Evolutionary conservation across 2,888 invertebrate species (phyloP), one percentile per base, ranked within the genome.

Genomic region (Brachynemurus nebulosus): DNA sequence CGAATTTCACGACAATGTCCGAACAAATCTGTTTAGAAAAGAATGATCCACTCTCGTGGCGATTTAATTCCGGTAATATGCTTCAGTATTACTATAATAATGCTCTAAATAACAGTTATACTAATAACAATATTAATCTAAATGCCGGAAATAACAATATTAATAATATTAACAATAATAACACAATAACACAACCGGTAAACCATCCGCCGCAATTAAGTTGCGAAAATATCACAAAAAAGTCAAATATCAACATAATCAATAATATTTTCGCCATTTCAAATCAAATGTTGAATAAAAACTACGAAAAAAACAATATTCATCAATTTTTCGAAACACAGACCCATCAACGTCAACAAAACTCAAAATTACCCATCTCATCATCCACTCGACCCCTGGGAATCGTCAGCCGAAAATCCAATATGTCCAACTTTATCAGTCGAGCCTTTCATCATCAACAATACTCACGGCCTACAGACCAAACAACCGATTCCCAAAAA

Each of bases 301-400:
- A 46, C 7, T 40, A 47, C 16, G 51, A 53, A n/a, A 54, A 48
- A 27, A 48, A 48, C 36, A 45, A 49, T 38, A 36, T 44, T 12
- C 38, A 37, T 9, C 23, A 44, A 27, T 44, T 27, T 38, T 37
- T 44, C 18, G 37, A 38, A 17, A 44, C 47, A 7, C 30, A n/a
- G n/a, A n/a, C n/a, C n/a, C n/a, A n/a, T n/a, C n/a, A n/a, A n/a
- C n/a, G n/a, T n/a, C n/a, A n/a, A n/a, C n/a, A 25, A 14, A 46
- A 47, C 11, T 45, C 46, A n/a, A 46, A 46, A 20, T 19, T 44
- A 14, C 50, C 56, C 2, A 65, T 74, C 50, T 66, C 72, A 17
- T 70, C 74, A 6, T 70, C 71, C 18, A 63, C 65, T 47, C 60
- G 69, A 18, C 69, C 68, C 17, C 56, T 68, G 21, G 65, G 67